Percentiles rank a stretch among this genome's conserved stretches.
These are phyloP conservation scores for Tenebrosternarchus preto DNA, from an alignment of 2,113 vertebrate genomes.

Conservation along the genomic window DNA sequence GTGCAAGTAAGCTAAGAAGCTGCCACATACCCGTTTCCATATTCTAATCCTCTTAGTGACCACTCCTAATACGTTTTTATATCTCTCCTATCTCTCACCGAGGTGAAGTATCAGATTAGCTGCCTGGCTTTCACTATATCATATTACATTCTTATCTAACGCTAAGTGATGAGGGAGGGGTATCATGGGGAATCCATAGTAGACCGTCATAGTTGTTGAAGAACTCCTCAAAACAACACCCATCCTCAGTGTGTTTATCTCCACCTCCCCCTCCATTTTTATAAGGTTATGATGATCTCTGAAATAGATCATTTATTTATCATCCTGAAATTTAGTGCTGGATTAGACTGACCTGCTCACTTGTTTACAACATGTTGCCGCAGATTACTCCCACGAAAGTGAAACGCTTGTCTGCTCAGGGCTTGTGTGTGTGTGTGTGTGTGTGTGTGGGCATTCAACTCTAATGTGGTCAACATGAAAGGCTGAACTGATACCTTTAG, in stretches of 20 bases:
- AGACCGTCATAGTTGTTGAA: constrained; percentile 27
- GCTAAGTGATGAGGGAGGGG: constrained; percentile 48
- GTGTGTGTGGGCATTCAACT: not conserved
- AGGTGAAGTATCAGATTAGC: constrained; percentile 82
- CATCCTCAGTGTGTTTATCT: constrained; percentile 5
- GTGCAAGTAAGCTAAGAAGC: constrained; percentile 75
- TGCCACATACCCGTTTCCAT: constrained; percentile 76
- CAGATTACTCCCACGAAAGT: constrained; percentile 17
- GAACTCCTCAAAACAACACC: constrained; percentile 37
- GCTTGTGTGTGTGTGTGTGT: constrained; percentile 35
- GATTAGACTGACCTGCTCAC: constrained; percentile 37
- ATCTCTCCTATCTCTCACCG: constrained; percentile 74
- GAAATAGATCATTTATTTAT: constrained; percentile 55
- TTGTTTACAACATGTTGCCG: constrained; percentile 50
- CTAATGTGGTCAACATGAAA: constrained; percentile 24
- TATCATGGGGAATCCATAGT: not conserved
- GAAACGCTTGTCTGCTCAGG: constrained; percentile 10
- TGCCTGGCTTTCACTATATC: constrained; percentile 76
- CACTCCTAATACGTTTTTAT: constrained; percentile 78
- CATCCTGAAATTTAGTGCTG: constrained; percentile 48
- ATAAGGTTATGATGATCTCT: constrained; percentile 47
- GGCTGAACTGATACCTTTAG: constrained; percentile 4
- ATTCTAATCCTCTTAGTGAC: constrained; percentile 78
- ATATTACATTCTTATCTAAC: constrained; percentile 79
- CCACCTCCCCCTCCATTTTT: constrained; percentile 30